These are phyloP conservation scores for Charanyca ferruginea DNA, from an alignment of 2,888 invertebrate genomes.

Conservation along the genomic window DNA sequence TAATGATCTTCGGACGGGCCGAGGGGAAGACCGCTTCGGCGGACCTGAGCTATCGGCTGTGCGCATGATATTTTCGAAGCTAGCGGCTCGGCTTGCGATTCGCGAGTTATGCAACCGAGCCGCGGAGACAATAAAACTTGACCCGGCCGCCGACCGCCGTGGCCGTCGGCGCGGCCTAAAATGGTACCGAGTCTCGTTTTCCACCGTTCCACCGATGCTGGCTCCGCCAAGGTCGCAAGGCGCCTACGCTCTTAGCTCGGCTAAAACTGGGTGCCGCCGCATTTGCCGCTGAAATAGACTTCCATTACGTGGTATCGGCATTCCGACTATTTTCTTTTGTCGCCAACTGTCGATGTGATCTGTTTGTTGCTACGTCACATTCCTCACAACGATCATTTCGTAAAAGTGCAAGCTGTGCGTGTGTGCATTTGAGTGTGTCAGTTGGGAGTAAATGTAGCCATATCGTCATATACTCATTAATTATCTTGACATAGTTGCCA, in stretches of 20 bases:
- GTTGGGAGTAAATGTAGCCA: constrained; percentile 49
- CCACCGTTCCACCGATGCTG: constrained; percentile 84
- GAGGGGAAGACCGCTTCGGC: constrained; percentile 74
- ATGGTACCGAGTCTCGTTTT: constrained; percentile 89
- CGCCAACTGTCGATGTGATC: constrained; percentile 79
- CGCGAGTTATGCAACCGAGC: constrained; percentile 86
- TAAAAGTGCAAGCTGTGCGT: constrained; percentile 75
- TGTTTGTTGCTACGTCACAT: constrained; percentile 77
- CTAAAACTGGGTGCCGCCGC: constrained; percentile 85
- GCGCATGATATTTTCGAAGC: constrained; percentile 83
- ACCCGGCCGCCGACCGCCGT: constrained; percentile 82
- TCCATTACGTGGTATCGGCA: constrained; percentile 84
- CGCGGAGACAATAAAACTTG: constrained; percentile 89
- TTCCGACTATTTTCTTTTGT: constrained; percentile 86
- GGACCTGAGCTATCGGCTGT: constrained; percentile 63
- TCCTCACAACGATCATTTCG: constrained; percentile 69
- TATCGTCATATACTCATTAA: constrained; percentile 67
- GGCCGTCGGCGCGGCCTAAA: constrained; percentile 87
- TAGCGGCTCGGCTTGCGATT: constrained; percentile 76
- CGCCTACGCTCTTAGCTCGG: constrained; percentile 88
- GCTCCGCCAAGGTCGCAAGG: constrained; percentile 85
- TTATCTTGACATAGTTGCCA: constrained; percentile 72
- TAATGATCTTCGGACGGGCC: constrained; percentile 84
- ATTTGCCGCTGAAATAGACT: constrained; percentile 86
- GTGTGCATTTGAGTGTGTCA: constrained; percentile 59